Conservation (phyloP, 1,140 invertebrate genomes). For the Eurosta solidaginis region DNA sequence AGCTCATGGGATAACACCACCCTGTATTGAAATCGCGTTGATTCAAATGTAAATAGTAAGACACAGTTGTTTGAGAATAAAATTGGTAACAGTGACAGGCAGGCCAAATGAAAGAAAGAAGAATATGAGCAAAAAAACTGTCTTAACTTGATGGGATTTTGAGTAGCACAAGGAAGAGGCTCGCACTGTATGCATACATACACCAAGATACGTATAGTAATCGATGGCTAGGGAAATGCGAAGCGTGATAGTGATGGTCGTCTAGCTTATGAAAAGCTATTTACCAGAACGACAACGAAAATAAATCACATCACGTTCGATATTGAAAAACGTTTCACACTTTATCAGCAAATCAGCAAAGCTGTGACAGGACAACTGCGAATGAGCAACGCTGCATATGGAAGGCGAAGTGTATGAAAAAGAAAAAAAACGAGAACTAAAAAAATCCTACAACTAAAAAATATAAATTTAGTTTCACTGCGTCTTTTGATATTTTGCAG, state of each 20-base stretch:
- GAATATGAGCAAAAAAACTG: not conserved
- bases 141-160: not conserved
- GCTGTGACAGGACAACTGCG: not conserved
- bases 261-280: constrained; percentile 12
- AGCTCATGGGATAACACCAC: too few relatives aligned
- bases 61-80: not conserved
- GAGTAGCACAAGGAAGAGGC: too few relatives aligned
- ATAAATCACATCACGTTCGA: constrained; percentile 27
- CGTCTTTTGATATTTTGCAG: too few relatives aligned
- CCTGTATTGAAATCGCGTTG: too few relatives aligned
- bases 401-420: not conserved
- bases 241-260: not conserved
- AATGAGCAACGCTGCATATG: too few relatives aligned
- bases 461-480: not conserved
- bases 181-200: too few relatives aligned
- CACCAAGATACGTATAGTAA: too few relatives aligned
- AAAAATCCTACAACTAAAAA: not conserved
- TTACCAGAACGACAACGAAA: constrained; percentile 6
- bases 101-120: not conserved
- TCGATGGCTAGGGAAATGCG: not conserved
- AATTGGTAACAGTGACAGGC: not conserved
- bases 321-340: constrained; percentile 31
- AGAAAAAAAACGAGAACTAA: not conserved
- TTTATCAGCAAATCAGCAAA: constrained; percentile 25
- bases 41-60: not conserved